These are phyloP conservation scores for Digitonthophagus gazella DNA, from an alignment of 2,888 invertebrate genomes.

Conservation along the genomic window DNA sequence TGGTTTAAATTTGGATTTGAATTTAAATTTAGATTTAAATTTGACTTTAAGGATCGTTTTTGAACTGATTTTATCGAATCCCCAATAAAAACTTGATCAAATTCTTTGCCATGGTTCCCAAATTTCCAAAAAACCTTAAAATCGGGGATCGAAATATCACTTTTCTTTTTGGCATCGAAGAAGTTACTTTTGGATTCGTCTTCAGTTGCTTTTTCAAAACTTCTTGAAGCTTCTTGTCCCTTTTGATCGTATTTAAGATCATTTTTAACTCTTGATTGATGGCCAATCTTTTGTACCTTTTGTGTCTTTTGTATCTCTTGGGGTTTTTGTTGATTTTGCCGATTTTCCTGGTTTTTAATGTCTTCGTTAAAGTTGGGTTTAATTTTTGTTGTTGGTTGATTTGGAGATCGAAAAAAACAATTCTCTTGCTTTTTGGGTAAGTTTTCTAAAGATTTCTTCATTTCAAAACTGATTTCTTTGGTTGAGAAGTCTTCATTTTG, in stretches of 20 bases:
- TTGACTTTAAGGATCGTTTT: no score
- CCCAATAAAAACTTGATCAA: conserved; percentile 10
- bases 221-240: neutral
- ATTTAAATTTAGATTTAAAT: no score
- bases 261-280: conserved; percentile 17
- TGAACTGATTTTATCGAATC: conserved; percentile 12
- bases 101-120: conserved; percentile 8
- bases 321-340: neutral
- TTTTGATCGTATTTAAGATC: conserved; percentile 13
- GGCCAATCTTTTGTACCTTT: neutral
- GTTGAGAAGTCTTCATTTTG: no score
- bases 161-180: neutral
- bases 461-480: no score
- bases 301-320: neutral
- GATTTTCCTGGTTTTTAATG: no score
- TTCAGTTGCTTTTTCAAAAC: neutral
- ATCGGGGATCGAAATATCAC: conserved; percentile 19
- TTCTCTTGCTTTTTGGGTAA: no score
- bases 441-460: no score
- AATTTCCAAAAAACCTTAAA: conserved; percentile 18
- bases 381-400: no score
- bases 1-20: no score
- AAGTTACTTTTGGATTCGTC: neutral
- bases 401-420: no score
- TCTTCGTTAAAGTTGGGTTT: no score